phyloP scores from a whole-genome alignment of 2,888 invertebrate species.

The Pammene aurita region DNA sequence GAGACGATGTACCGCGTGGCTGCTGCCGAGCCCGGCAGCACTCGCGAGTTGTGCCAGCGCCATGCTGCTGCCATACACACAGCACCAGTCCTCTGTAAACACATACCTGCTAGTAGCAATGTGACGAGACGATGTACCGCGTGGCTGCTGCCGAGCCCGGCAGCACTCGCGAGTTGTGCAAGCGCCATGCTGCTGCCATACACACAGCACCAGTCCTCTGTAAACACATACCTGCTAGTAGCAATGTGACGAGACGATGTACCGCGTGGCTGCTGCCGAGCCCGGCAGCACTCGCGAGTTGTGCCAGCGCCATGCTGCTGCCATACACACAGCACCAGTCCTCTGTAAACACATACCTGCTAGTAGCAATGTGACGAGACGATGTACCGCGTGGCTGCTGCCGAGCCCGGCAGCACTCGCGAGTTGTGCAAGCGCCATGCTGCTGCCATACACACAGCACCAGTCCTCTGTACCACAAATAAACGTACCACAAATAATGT shows the following conservation, averaged over 20 bases:
- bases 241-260: constrained; percentile 58
- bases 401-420: constrained; percentile 51
- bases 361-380: constrained; percentile 60
- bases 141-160: too few species aligned
- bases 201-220: constrained; percentile 68
- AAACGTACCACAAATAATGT: too few species aligned
- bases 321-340: constrained; percentile 62
- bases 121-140: too few species aligned
- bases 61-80: constrained; percentile 50
- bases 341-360: constrained; percentile 66
- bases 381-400: constrained; percentile 58
- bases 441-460: constrained; percentile 51
- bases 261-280: constrained; percentile 59
- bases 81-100: constrained; percentile 69
- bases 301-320: constrained; percentile 51
- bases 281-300: constrained; percentile 50
- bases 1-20: too few species aligned
- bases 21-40: too few species aligned
- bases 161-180: constrained; percentile 49
- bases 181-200: constrained; percentile 52
- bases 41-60: constrained; percentile 48
- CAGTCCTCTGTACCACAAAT: constrained; percentile 64
- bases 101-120: too few species aligned
- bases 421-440: constrained; percentile 51
- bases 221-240: constrained; percentile 59